Evolutionary conservation across 2,113 vertebrate genomes (phyloP).

Genomic region (Lasiurus borealis): DNA sequence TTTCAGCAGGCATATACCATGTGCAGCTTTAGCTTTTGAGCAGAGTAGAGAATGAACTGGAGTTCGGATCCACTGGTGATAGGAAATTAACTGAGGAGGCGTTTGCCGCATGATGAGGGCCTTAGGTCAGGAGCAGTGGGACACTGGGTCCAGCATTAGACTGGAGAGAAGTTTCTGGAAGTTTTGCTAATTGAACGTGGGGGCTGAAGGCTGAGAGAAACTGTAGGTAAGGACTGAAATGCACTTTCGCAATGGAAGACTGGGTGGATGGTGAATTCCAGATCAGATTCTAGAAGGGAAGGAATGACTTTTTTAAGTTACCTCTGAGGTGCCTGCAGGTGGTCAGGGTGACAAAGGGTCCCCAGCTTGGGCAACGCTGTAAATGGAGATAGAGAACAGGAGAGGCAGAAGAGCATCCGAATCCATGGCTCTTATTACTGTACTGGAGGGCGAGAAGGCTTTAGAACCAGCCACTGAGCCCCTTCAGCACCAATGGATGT

Average conservation of each 20-base stretch:
- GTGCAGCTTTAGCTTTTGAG: background rate
- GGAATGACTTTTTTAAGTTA: conserved; percentile 33
- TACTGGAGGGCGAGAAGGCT: background rate
- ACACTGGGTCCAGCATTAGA: background rate
- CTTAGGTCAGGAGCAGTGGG: background rate
- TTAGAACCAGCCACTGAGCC: too few species aligned
- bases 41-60: background rate
- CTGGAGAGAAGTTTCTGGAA: background rate
- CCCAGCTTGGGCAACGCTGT: background rate
- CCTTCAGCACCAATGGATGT: too few species aligned
- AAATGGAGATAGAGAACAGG: background rate
- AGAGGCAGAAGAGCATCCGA: background rate
- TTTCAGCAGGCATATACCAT: background rate
- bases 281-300: conserved; percentile 4
- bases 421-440: background rate
- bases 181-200: background rate
- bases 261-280: background rate
- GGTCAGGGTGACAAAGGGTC: background rate
- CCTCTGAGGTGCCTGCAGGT: background rate
- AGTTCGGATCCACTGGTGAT: background rate
- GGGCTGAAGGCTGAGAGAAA: background rate
- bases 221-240: background rate
- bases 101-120: background rate
- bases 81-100: conserved; percentile 59
- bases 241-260: background rate